These are phyloP conservation scores for Chloropsis hardwickii DNA, from an alignment of 2,113 vertebrate genomes.

Conservation along the genomic window DNA sequence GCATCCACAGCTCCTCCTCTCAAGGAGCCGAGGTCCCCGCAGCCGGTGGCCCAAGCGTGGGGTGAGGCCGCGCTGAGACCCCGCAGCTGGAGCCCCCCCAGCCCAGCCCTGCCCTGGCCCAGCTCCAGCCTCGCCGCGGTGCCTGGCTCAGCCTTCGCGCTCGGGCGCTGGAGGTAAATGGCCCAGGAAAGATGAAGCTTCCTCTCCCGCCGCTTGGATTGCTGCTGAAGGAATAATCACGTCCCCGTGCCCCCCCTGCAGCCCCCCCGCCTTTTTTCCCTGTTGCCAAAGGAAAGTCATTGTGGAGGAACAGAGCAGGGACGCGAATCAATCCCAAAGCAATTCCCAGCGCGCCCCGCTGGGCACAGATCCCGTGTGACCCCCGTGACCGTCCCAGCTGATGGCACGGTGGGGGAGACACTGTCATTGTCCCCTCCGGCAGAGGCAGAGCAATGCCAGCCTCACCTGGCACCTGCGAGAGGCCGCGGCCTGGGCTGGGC, in stretches of 20 bases:
- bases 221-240: constrained; percentile 60
- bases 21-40: background rate
- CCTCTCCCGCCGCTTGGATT: constrained; percentile 49
- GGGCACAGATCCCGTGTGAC: background rate
- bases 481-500: background rate
- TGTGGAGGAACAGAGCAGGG: background rate
- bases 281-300: constrained; percentile 58
- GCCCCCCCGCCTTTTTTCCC: background rate
- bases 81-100: background rate
- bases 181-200: constrained; percentile 63
- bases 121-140: background rate
- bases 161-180: constrained; percentile 53
- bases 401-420: background rate
- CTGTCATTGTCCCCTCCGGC: background rate
- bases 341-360: background rate
- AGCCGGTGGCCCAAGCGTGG: background rate
- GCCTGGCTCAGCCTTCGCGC: constrained; percentile 24
- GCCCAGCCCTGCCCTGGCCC: background rate
- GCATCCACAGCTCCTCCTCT: background rate
- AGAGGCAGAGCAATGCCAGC: background rate
- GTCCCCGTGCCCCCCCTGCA: background rate
- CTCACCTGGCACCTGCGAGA: background rate
- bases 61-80: background rate
- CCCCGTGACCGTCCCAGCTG: background rate
- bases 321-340: background rate